Evolutionary conservation across 2,797 vertebrate species (phyloP).

Genomic region (Gobio occitaniae): DNA sequence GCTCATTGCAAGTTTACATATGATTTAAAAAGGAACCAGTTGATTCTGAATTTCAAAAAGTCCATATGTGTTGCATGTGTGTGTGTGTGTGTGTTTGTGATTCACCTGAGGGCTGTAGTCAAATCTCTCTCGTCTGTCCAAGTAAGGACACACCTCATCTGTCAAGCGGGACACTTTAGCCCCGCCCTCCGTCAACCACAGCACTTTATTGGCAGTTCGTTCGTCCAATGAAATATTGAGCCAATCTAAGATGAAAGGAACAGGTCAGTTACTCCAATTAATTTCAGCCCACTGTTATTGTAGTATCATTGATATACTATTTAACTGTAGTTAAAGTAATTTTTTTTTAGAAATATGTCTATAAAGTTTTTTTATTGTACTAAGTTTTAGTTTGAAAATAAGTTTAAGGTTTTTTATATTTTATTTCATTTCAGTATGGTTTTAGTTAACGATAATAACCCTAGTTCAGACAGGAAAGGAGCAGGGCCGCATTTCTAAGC

Average conservation of each 20-base stretch:
- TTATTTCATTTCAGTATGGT: too few species aligned
- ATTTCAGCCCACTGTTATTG: not conserved
- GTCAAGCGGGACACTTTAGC: slow-evolving; percentile 75
- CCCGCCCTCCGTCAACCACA: slow-evolving; percentile 78
- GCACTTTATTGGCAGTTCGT: slow-evolving; percentile 78
- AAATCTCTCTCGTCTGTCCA: slow-evolving; percentile 76
- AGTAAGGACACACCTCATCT: slow-evolving; percentile 75
- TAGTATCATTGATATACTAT: not conserved
- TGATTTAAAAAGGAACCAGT: too few species aligned
- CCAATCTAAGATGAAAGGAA: slow-evolving; percentile 70
- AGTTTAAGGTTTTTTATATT: not conserved
- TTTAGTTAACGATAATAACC: too few species aligned
- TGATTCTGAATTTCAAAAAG: too few species aligned
- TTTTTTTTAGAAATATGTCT: too few species aligned
- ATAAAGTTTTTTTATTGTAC: not conserved
- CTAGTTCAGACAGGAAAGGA: not conserved
- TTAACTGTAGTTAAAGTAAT: not conserved
- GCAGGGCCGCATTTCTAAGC: too few species aligned
- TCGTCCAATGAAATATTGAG: slow-evolving; percentile 74
- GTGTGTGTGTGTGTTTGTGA: too few species aligned
- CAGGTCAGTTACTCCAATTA: not conserved
- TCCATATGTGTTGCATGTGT: too few species aligned
- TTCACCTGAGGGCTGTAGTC: slow-evolving; percentile 75
- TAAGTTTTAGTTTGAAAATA: not conserved
- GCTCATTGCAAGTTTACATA: too few species aligned